phyloP scores from a whole-genome alignment of 2,113 vertebrate species.

The Lophochroa leadbeateri region DNA sequence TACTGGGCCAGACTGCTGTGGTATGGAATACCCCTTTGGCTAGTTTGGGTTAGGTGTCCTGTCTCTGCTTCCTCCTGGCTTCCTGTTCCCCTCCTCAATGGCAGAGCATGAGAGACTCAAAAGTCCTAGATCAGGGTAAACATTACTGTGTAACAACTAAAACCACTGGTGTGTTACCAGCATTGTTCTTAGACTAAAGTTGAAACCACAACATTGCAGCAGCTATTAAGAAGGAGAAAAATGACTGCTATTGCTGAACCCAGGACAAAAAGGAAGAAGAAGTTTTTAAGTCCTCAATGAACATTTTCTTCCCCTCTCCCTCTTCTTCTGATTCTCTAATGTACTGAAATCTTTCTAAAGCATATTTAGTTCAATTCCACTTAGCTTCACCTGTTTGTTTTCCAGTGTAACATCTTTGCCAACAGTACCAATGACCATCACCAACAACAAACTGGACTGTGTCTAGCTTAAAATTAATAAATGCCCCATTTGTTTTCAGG shows the following conservation, averaged over 20 bases:
- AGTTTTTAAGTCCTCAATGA: neutral
- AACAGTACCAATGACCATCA: neutral
- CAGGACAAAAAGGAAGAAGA: neutral
- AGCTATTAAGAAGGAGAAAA: neutral
- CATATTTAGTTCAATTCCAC: neutral
- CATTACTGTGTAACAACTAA: neutral
- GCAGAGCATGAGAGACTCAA: neutral
- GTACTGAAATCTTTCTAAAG: neutral
- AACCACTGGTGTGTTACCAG: neutral
- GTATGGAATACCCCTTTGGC: neutral
- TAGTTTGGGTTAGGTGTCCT: neutral
- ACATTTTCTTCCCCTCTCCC: accelerated
- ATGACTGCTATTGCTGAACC: neutral
- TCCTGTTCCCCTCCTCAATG: neutral
- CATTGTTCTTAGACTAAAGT: neutral
- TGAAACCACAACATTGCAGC: neutral
- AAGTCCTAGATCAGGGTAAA: neutral
- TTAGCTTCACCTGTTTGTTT: accelerated
- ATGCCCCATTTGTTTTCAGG: accelerated
- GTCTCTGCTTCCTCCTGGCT: neutral
- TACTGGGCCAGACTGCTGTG: neutral
- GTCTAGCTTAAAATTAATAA: neutral
- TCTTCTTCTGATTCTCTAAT: neutral
- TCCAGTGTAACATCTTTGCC: neutral
- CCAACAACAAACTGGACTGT: neutral